Evolutionary conservation across 2,113 vertebrate genomes (phyloP).

Genomic region (Rostratula benghalensis): DNA sequence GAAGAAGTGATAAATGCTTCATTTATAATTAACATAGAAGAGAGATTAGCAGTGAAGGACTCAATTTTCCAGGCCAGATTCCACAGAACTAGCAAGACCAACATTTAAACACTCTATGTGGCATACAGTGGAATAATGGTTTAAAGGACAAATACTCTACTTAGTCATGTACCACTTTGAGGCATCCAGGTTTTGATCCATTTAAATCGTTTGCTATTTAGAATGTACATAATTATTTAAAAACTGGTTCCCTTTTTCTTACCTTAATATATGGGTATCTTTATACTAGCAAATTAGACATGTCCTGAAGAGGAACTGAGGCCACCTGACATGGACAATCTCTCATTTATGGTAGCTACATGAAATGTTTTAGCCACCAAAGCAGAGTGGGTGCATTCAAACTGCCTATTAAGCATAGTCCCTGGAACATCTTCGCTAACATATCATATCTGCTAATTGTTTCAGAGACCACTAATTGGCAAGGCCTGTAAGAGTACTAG

Average conservation of each 20-base stretch:
- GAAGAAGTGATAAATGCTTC: neutral
- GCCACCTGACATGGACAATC: neutral
- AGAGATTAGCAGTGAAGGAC: neutral
- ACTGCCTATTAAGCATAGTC: rapidly evolving
- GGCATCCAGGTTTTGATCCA: neutral
- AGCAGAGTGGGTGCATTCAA: neutral
- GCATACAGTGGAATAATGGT: neutral
- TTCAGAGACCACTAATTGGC: neutral
- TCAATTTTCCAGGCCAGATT: neutral
- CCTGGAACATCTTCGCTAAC: neutral
- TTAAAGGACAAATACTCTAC: neutral
- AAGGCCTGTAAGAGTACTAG: neutral
- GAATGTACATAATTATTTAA: neutral
- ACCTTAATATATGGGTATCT: neutral
- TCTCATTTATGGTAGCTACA: neutral
- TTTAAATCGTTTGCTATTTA: neutral
- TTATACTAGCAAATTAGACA: neutral
- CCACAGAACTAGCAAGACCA: neutral
- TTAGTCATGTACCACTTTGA: neutral
- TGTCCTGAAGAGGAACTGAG: neutral
- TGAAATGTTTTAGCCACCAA: neutral
- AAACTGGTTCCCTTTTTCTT: neutral
- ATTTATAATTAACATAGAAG: neutral
- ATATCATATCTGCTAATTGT: neutral
- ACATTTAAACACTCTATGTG: neutral